A percentile compares a stretch with the other conserved stretches of the same genome.
These are phyloP conservation scores for Volucella inflata DNA, from an alignment of 2,888 invertebrate species.

Conservation along the genomic window DNA sequence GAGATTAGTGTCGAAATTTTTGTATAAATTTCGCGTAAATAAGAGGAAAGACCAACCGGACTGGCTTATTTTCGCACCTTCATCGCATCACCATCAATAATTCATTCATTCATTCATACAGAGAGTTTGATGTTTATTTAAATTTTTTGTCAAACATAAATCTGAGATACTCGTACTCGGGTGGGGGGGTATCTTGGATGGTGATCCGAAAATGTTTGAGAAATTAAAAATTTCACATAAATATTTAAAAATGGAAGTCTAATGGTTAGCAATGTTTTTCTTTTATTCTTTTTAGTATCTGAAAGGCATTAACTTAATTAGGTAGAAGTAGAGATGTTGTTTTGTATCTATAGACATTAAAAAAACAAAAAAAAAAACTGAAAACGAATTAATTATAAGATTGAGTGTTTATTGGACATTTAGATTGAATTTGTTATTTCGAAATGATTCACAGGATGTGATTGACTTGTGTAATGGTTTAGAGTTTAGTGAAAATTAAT, in stretches of 20 bases:
- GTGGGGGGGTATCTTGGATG: neutral
- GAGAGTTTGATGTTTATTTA: constrained; percentile 50
- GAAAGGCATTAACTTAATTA: constrained; percentile 68
- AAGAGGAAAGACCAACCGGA: constrained; percentile 2
- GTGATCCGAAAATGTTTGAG: neutral
- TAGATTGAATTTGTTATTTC: constrained; percentile 58
- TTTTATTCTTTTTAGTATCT: constrained; percentile 35
- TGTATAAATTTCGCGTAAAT: constrained; percentile 67
- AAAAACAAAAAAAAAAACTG: no score
- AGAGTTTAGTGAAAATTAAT: constrained; percentile 16
- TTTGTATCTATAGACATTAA: constrained; percentile 1
- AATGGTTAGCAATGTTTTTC: constrained; percentile 39
- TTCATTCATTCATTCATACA: constrained; percentile 58
- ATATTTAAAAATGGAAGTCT: constrained; percentile 60
- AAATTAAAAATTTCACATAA: constrained; percentile 61
- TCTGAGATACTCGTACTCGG: neutral
- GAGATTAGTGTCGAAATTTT: constrained; percentile 44
- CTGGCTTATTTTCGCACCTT: constrained; percentile 69
- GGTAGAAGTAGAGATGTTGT: constrained; percentile 31
- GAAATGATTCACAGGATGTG: constrained; percentile 58
- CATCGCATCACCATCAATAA: neutral
- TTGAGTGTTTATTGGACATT: constrained; percentile 60
- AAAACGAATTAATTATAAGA: constrained; percentile 66
- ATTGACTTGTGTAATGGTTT: constrained; percentile 44
- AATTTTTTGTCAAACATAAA: constrained; percentile 30